phyloP scores from a whole-genome alignment of 1,140 invertebrate genomes.

The Nylanderia fulva region DNA sequence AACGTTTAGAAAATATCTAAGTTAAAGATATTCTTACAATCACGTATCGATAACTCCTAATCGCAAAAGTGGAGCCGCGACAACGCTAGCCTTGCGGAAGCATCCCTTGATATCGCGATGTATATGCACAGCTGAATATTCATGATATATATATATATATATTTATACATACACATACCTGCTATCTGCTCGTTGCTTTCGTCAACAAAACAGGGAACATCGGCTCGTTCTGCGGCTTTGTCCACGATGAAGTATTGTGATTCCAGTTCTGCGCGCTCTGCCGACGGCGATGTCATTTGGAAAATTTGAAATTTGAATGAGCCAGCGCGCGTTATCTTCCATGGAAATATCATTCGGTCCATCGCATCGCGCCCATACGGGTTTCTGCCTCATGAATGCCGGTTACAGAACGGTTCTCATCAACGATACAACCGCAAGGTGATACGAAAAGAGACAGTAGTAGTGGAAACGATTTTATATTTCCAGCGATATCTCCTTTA shows the following conservation, averaged over 20 bases:
- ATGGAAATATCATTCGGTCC: slow-evolving; percentile 35
- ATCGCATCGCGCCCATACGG: slow-evolving; percentile 5
- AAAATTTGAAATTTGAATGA: slow-evolving; percentile 59
- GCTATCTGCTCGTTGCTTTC: slow-evolving; percentile 51
- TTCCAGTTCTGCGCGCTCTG: neutral
- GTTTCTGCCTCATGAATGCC: slow-evolving; percentile 6
- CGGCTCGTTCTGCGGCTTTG: slow-evolving; percentile 52
- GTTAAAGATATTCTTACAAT: neutral
- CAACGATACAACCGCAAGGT: neutral
- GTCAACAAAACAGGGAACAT: slow-evolving; percentile 39
- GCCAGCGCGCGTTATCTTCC: slow-evolving; percentile 30
- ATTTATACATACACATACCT: slow-evolving; percentile 4
- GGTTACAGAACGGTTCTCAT: neutral
- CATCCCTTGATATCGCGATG: slow-evolving; percentile 22
- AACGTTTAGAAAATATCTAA: too few species aligned
- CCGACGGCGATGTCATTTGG: slow-evolving; percentile 47
- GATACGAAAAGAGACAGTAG: neutral
- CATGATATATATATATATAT: slow-evolving; percentile 45
- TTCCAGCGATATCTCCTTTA: too few species aligned
- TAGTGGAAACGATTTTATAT: neutral
- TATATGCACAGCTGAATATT: slow-evolving; percentile 58
- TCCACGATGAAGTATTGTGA: slow-evolving; percentile 55
- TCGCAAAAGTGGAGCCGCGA: neutral
- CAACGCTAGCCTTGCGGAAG: slow-evolving; percentile 1
- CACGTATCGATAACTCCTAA: neutral